Evolutionary conservation across 2,888 invertebrate species (phyloP).

Genomic region (Petrolisthes cinctipes): DNA sequence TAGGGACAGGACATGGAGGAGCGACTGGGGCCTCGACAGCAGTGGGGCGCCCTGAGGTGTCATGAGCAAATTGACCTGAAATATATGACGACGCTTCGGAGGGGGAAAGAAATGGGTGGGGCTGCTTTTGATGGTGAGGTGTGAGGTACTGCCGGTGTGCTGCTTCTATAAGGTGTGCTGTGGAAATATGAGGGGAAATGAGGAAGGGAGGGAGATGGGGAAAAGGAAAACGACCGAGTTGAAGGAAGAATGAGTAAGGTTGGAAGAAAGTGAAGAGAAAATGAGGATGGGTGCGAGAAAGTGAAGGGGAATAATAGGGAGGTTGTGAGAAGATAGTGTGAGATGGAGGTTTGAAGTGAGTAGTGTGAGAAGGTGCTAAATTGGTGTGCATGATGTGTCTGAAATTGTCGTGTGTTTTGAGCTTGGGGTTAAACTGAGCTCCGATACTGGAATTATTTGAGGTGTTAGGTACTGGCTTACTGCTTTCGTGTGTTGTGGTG

Average conservation of each 20-base stretch:
- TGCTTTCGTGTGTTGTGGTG: neutral
- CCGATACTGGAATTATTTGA: neutral
- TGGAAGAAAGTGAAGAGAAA: neutral
- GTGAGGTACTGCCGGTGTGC: neutral
- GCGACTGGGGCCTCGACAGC: neutral
- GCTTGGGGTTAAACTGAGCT: neutral
- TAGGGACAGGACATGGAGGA: conserved; percentile 30
- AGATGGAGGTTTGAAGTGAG: neutral
- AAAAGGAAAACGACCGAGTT: too few relatives aligned
- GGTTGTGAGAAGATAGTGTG: neutral
- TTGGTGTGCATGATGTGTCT: neutral
- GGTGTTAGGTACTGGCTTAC: neutral
- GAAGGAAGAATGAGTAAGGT: neutral
- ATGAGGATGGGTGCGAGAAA: neutral
- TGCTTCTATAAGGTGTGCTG: neutral
- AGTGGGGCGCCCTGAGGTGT: conserved; percentile 10
- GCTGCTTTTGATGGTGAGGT: neutral
- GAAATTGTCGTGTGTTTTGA: neutral
- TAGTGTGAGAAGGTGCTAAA: neutral
- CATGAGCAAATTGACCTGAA: conserved; percentile 31
- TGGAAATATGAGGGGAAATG: too few relatives aligned
- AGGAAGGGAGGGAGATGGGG: too few relatives aligned
- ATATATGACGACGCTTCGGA: conserved; percentile 18
- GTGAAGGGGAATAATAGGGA: neutral
- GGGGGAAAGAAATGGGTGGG: neutral